phyloP scores from a whole-genome alignment of 2,797 vertebrate genomes.

The Myoxocephalus aenaeus region DNA sequence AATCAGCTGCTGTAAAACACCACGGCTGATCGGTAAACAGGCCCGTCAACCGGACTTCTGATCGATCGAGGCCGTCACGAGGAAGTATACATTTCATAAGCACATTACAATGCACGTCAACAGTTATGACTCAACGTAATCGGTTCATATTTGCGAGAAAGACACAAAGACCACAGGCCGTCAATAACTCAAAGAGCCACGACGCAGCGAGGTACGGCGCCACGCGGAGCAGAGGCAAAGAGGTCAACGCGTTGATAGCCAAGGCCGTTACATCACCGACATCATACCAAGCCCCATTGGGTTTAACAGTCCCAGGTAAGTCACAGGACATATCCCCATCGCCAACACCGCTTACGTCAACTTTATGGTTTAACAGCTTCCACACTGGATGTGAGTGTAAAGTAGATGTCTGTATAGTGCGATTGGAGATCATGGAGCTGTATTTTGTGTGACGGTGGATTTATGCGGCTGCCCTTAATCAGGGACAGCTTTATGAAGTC shows the following conservation, averaged over 20 bases:
- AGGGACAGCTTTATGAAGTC: constrained; percentile 28
- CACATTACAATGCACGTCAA: background rate
- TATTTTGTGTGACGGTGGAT: constrained; percentile 46
- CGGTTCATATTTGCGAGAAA: background rate
- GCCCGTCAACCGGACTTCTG: constrained; percentile 24
- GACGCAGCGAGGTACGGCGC: background rate
- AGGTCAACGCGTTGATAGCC: constrained; percentile 38
- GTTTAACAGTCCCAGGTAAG: constrained; percentile 50
- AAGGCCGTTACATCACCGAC: constrained; percentile 46
- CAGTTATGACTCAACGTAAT: background rate
- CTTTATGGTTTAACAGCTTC: constrained; percentile 40
- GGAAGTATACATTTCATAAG: constrained; percentile 20
- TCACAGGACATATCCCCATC: constrained; percentile 16
- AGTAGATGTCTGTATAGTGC: constrained; percentile 6
- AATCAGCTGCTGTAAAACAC: constrained; percentile 52
- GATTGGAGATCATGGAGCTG: constrained; percentile 18
- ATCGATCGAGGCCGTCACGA: constrained; percentile 2
- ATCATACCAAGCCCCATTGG: constrained; percentile 51
- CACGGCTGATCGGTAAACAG: constrained; percentile 59
- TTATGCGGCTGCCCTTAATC: constrained; percentile 39
- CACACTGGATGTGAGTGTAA: constrained; percentile 3
- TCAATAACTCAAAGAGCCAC: constrained; percentile 10
- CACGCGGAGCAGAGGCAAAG: constrained; percentile 1
- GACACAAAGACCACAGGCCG: background rate
- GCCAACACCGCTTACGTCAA: constrained; percentile 25